Evolutionary conservation across 2,113 vertebrate species (phyloP), one percentile per base, ranked within the genome.

Genomic region (Sylvietta virens): DNA sequence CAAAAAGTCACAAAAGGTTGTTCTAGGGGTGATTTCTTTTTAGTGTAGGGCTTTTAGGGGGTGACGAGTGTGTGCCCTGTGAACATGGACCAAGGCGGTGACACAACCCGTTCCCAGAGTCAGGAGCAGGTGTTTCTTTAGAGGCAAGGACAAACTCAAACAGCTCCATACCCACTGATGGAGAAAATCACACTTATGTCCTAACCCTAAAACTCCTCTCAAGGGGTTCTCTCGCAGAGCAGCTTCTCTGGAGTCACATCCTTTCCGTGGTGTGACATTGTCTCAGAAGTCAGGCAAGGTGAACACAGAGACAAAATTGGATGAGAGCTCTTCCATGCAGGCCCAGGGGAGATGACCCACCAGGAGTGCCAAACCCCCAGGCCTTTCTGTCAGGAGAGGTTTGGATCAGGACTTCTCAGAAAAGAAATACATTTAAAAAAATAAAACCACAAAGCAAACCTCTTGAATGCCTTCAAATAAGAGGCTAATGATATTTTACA

Each of bases 41-140:
- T 15, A 5, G 2, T 39, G 39, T 51, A 26, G 30, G 48, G 11
- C 2, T 15, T 12, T 76, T 23, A 6, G 5, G 24, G 31, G 9
- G 14, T 50, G 39, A 8, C 2, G 3, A 4, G 17, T 11, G 13
- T 48, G 35, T 72, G 40, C 10, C 27, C 15, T 57, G 23, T 45
- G 70, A 57, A 20, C 30, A 42, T 54, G 62, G 51, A 23, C 35
- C 39, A 17, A 57, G 21, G 10, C 20, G 17, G 26, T 5, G 5
- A 19, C 10, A 51, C 35, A 31, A 11, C 4, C 1, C 3, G 27
- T 31, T 30, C 30, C 8, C 0, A 5, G 53, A 51, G 31, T 19
- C 28, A 83, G 67, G 27, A 67, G 24, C n/a, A 40, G 50, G 19
- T 51, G 44, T 18, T 5, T 37, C 27, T 81, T 47, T 4, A 27